Conservation (phyloP, 2,888 invertebrate species). For the Drosophila algonquin region DNA sequence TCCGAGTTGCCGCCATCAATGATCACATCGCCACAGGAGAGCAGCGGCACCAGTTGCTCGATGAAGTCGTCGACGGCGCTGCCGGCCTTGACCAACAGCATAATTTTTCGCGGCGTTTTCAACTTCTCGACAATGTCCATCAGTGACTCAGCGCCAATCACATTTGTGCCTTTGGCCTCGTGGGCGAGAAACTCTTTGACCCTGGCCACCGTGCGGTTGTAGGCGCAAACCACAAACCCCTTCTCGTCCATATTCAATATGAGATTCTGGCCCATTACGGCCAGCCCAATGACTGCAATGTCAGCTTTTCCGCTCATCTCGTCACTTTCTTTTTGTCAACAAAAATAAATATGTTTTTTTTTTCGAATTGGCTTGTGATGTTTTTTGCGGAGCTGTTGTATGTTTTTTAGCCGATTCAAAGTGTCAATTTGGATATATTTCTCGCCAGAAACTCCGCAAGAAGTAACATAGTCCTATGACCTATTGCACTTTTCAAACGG, state of each 20-base stretch:
- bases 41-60: slow-evolving; percentile 91
- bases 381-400: too few species aligned
- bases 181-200: slow-evolving; percentile 92
- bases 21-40: slow-evolving; percentile 97
- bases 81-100: slow-evolving; percentile 98
- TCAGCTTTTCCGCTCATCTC: slow-evolving; percentile 88
- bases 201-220: slow-evolving; percentile 97
- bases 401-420: too few species aligned
- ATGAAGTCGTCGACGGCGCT: slow-evolving; percentile 98
- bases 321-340: too few species aligned
- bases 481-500: too few species aligned
- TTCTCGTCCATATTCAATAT: slow-evolving; percentile 99
- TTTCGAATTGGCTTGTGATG: too few species aligned
- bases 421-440: too few species aligned
- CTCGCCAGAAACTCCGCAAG: too few species aligned
- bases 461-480: too few species aligned
- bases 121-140: slow-evolving; percentile 95
- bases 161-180: slow-evolving; percentile 98
- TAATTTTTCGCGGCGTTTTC: slow-evolving; percentile 95
- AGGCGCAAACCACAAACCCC: slow-evolving; percentile 97
- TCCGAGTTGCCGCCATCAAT: slow-evolving; percentile 99
- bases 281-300: slow-evolving; percentile 98
- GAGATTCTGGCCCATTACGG: slow-evolving; percentile 99
- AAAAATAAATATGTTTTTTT: too few species aligned
- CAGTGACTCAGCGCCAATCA: slow-evolving; percentile 96